Percentiles rank a stretch among this genome's conserved stretches.
phyloP scores from a whole-genome alignment of 2,797 vertebrate species.

The Pseudochirops cupreus region DNA sequence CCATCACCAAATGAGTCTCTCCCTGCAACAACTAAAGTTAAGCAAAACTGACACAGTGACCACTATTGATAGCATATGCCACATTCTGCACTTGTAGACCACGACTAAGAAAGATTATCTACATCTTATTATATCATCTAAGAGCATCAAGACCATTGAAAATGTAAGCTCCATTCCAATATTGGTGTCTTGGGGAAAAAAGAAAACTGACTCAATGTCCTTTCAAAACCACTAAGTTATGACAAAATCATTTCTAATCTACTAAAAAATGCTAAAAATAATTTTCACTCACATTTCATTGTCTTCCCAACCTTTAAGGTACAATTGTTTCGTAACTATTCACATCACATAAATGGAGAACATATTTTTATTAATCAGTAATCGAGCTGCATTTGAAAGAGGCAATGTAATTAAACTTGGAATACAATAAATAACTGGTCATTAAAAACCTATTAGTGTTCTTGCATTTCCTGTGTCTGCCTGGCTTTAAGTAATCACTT shows the following conservation, averaged over 20 bases:
- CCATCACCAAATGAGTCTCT: not conserved
- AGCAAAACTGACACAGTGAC: not conserved
- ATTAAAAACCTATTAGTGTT: conserved; percentile 75
- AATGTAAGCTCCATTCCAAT: conserved; percentile 46
- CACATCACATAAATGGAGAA: conserved; percentile 67
- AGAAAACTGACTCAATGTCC: conserved; percentile 55
- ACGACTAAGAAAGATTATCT: conserved; percentile 47
- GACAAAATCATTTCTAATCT: conserved; percentile 67
- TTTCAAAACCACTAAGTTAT: conserved; percentile 65
- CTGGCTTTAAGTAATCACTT: conserved; percentile 73
- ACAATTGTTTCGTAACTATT: conserved; percentile 62
- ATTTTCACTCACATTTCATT: conserved; percentile 67
- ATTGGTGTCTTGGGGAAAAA: conserved; percentile 55
- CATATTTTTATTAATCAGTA: conserved; percentile 76
- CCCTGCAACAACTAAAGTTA: not conserved
- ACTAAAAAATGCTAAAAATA: conserved; percentile 66
- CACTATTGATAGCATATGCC: not conserved
- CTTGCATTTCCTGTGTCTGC: conserved; percentile 71
- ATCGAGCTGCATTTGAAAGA: conserved; percentile 75
- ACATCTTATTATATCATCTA: conserved; percentile 25
- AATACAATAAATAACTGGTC: conserved; percentile 72
- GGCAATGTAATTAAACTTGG: conserved; percentile 76
- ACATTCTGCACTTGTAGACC: not conserved
- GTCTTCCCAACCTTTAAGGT: conserved; percentile 67
- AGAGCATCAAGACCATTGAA: conserved; percentile 24